These are phyloP conservation scores for Spilogale gracilis DNA, from an alignment of 2,113 vertebrate species.

Conservation along the genomic window DNA sequence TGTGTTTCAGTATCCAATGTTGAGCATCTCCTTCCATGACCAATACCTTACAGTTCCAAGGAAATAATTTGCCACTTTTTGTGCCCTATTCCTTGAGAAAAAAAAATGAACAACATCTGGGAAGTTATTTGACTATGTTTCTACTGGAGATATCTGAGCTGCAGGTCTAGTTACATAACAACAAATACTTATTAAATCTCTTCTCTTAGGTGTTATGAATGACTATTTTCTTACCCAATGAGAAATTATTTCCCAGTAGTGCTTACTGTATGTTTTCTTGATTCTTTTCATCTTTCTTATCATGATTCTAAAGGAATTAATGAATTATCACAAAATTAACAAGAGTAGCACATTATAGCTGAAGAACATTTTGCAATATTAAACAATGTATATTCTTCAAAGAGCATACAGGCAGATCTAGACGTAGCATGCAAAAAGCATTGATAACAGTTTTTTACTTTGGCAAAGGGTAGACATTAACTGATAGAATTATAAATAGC, in stretches of 20 bases:
- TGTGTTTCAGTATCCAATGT: background rate
- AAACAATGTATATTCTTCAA: background rate
- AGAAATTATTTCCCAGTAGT: background rate
- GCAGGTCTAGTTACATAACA: background rate
- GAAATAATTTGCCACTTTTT: background rate
- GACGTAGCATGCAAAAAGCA: background rate
- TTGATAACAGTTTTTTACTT: background rate
- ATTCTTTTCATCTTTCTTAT: background rate
- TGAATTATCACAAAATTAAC: background rate
- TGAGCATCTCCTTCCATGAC: background rate
- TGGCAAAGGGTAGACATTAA: background rate
- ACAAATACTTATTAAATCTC: background rate
- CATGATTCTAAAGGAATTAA: background rate
- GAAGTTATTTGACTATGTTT: background rate
- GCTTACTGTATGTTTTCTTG: background rate
- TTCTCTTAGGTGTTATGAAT: background rate
- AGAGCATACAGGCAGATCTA: background rate
- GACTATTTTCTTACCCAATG: background rate
- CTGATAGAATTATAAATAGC: background rate
- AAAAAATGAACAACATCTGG: background rate
- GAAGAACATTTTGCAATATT: background rate
- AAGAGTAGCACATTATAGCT: background rate
- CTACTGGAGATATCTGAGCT: background rate
- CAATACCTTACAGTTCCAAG: background rate
- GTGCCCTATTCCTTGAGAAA: background rate